Percentiles rank a stretch among this genome's conserved stretches.
Evolutionary conservation across 2,888 invertebrate genomes (phyloP).

Genomic region (Marronus borbonicus): DNA sequence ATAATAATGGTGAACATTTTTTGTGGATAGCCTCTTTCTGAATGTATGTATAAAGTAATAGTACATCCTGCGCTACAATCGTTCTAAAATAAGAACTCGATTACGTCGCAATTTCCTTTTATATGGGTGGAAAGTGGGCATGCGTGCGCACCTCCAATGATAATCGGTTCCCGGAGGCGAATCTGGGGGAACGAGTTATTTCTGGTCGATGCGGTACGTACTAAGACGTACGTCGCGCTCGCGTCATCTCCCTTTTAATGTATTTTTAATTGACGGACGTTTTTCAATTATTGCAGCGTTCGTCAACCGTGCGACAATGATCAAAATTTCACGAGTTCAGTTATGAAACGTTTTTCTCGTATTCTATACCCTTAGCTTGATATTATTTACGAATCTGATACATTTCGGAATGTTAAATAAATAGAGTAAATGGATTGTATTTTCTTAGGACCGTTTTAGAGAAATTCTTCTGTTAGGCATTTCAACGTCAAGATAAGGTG

Average conservation of each 20-base stretch:
- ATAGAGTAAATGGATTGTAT: too few species aligned
- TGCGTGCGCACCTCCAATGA: constrained; percentile 50
- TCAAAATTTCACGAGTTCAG: constrained; percentile 47
- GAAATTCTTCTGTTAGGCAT: too few species aligned
- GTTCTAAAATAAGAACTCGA: constrained; percentile 47
- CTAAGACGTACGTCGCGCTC: constrained; percentile 46
- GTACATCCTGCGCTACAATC: constrained; percentile 43
- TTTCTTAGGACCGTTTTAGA: too few species aligned
- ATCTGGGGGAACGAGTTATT: constrained; percentile 53
- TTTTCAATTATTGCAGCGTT: constrained; percentile 37
- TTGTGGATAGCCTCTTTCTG: background rate
- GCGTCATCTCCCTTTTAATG: constrained; percentile 37
- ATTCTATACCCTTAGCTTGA: background rate
- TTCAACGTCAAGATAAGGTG: too few species aligned
- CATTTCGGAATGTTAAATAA: too few species aligned
- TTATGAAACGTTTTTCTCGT: constrained; percentile 42
- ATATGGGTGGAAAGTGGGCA: constrained; percentile 35
- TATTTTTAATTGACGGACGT: constrained; percentile 49
- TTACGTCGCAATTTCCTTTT: constrained; percentile 32
- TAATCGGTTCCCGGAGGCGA: constrained; percentile 30
- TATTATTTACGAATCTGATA: background rate
- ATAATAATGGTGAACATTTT: background rate
- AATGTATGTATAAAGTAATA: constrained; percentile 3
- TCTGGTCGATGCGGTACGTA: constrained; percentile 29
- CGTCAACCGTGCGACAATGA: constrained; percentile 31